These are phyloP conservation scores for Rhinophrynus dorsalis DNA, from an alignment of 2,797 vertebrate genomes.

Conservation along the genomic window DNA sequence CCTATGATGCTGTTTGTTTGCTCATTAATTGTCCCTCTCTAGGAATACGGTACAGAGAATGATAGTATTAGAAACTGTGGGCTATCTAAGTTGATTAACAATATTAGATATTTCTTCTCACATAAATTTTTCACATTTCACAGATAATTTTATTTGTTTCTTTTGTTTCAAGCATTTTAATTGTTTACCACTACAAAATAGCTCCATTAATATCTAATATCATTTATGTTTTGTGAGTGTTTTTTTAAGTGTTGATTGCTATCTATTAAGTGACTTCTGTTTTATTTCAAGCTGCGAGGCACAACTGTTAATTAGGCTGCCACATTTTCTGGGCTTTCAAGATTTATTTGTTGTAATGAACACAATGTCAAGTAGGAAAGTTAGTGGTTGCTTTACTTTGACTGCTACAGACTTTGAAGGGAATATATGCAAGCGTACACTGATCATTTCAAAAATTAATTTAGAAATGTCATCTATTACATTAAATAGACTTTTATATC, in stretches of 20 bases:
- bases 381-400: constrained; percentile 54
- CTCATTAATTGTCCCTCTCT: no score
- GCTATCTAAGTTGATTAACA: constrained; percentile 27
- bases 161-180: constrained; percentile 21
- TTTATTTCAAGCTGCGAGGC: constrained; percentile 53
- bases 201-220: constrained; percentile 21
- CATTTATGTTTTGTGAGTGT: constrained; percentile 16
- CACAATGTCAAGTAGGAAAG: constrained; percentile 55
- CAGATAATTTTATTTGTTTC: constrained; percentile 1
- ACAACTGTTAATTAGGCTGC: constrained; percentile 61
- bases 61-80: no score
- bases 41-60: no score
- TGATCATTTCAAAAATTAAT: constrained; percentile 56
- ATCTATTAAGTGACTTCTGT: constrained; percentile 49
- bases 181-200: constrained; percentile 25
- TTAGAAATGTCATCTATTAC: constrained; percentile 50
- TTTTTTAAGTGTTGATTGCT: constrained; percentile 12
- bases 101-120: neutral
- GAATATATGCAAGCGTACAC: constrained; percentile 50
- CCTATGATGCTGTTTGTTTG: no score
- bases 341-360: constrained; percentile 62
- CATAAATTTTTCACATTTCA: constrained; percentile 2
- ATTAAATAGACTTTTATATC: no score
- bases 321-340: constrained; percentile 55
- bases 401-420: constrained; percentile 57